Evolutionary conservation across 2,888 invertebrate species (phyloP).

Genomic region (Sthenelais limicola): DNA sequence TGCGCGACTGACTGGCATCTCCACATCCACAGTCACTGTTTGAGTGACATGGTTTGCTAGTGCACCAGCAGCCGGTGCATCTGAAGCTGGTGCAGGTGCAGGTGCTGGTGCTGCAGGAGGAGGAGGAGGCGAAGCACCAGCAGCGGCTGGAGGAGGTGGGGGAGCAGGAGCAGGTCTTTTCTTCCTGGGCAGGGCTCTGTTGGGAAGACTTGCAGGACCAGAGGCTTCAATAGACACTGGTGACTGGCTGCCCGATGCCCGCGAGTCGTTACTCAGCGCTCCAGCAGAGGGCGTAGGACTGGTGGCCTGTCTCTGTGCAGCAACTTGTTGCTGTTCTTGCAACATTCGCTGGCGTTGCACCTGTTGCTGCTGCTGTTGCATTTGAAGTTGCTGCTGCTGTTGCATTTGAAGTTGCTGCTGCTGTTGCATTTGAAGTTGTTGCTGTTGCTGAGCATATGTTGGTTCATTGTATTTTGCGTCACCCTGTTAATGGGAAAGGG

Average conservation of each 20-base stretch:
- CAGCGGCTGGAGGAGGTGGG: slow-evolving; percentile 58
- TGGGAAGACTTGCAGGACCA: neutral
- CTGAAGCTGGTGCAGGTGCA: slow-evolving; percentile 57
- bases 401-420: neutral
- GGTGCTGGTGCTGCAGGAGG: neutral
- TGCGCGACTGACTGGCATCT: neutral
- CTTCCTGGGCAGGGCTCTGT: slow-evolving; percentile 58
- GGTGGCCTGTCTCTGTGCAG: neutral
- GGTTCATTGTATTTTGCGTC: neutral
- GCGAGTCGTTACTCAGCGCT: neutral
- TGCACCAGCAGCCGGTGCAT: neutral
- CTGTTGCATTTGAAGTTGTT: neutral
- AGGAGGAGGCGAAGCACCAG: neutral
- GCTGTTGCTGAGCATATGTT: slow-evolving; percentile 1
- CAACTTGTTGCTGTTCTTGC: neutral
- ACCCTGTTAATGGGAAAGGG: no score
- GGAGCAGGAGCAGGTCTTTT: slow-evolving; percentile 71
- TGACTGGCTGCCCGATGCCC: neutral
- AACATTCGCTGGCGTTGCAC: neutral
- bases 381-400: neutral
- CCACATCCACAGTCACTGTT: no score
- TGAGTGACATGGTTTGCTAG: no score
- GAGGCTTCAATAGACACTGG: neutral
- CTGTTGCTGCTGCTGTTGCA: neutral
- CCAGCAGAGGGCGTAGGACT: neutral